Conservation (phyloP, 1,140 invertebrate genomes). For the Ostrea edulis region DNA sequence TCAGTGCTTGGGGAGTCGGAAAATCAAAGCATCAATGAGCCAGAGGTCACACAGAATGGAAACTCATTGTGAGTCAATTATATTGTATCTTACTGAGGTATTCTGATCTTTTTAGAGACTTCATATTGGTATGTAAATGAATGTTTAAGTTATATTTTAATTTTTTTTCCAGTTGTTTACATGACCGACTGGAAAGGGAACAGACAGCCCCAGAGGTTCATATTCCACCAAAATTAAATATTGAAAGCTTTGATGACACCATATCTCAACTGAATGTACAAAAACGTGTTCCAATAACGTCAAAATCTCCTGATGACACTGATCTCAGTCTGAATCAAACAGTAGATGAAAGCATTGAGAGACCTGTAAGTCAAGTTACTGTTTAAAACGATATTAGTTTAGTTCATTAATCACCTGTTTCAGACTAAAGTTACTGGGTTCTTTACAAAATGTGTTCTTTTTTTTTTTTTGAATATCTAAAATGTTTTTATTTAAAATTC, state of each 20-base stretch:
- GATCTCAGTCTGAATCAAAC: conserved; percentile 48
- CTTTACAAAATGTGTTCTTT: too few relatives aligned
- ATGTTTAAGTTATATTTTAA: not conserved
- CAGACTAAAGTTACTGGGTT: not conserved
- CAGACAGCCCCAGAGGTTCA: not conserved
- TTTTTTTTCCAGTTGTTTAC: conserved; percentile 4
- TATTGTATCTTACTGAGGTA: not conserved
- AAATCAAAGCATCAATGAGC: conserved; percentile 40
- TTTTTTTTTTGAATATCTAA: too few relatives aligned
- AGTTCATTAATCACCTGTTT: too few relatives aligned
- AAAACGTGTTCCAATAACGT: conserved; percentile 51
- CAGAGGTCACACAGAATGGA: conserved; percentile 32
- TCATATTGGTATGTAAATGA: not conserved
- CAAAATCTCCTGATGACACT: conserved; percentile 51
- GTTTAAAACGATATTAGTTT: too few relatives aligned
- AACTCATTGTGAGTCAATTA: not conserved
- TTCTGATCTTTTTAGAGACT: too few relatives aligned
- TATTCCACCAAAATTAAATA: not conserved
- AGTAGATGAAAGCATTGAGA: conserved; percentile 58
- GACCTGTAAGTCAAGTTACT: conserved; percentile 60
- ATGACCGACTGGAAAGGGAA: conserved; percentile 39
- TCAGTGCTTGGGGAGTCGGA: conserved; percentile 62
- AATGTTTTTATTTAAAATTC: not conserved
- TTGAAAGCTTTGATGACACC: conserved; percentile 73
- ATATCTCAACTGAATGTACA: conserved; percentile 73